These are phyloP conservation scores for Tyrannus savana DNA, from an alignment of 2,113 vertebrate species.

Conservation along the genomic window DNA sequence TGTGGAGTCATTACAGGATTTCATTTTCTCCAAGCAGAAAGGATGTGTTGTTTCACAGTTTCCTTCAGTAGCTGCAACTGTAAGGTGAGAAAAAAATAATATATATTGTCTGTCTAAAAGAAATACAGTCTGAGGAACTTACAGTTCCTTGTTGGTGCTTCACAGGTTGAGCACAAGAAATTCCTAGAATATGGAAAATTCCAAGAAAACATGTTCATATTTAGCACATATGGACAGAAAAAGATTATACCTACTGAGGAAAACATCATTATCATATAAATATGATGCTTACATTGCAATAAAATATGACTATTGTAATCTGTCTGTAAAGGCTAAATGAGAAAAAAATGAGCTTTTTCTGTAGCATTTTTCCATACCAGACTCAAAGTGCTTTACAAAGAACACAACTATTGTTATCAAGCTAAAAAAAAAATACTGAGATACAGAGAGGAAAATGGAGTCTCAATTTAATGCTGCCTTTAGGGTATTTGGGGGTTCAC, in stretches of 20 bases:
- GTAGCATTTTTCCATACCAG: neutral
- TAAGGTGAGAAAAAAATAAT: neutral
- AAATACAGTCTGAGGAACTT: neutral
- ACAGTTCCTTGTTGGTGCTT: neutral
- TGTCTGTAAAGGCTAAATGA: neutral
- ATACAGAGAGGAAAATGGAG: neutral
- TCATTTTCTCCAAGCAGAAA: neutral
- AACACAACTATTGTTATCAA: neutral
- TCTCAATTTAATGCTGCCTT: neutral
- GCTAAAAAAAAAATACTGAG: neutral
- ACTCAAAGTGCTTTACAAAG: neutral
- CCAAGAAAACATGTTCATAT: neutral
- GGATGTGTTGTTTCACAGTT: neutral
- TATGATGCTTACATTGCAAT: neutral
- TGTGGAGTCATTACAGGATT: neutral
- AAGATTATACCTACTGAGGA: neutral
- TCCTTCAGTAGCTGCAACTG: neutral
- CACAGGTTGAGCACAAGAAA: neutral
- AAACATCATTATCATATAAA: neutral
- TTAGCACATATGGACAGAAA: neutral
- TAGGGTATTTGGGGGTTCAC: neutral
- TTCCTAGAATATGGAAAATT: neutral
- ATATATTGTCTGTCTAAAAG: neutral
- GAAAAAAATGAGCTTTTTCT: neutral
- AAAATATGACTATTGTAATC: neutral